A percentile compares a stretch with the other conserved stretches of the same genome.
phyloP scores from a whole-genome alignment of 2,113 vertebrate species.

The Halichoeres trimaculatus region DNA sequence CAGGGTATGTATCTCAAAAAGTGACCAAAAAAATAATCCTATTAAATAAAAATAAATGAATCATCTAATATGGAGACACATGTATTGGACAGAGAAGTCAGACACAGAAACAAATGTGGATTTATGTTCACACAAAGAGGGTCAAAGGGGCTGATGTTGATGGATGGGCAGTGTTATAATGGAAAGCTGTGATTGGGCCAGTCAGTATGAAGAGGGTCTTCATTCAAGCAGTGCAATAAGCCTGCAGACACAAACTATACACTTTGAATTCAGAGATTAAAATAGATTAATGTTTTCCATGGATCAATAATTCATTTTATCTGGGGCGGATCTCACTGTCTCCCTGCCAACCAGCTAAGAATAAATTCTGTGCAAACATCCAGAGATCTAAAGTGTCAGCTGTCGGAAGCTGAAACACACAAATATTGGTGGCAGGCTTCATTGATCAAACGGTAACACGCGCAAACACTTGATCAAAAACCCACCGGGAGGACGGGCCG shows the following conservation, averaged over 20 bases:
- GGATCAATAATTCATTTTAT: neutral
- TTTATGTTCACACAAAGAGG: too few relatives aligned
- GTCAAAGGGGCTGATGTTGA: neutral
- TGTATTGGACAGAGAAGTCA: too few relatives aligned
- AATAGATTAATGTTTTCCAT: neutral
- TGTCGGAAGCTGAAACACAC: slow-evolving; percentile 4
- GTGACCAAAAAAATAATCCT: too few relatives aligned
- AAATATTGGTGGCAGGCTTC: slow-evolving; percentile 31
- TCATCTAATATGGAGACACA: too few relatives aligned
- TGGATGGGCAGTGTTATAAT: neutral
- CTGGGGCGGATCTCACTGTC: neutral
- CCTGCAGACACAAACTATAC: neutral
- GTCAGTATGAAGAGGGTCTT: neutral
- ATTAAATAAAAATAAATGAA: too few relatives aligned
- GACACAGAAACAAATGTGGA: neutral
- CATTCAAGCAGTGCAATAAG: neutral
- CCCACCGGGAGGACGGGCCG: slow-evolving; percentile 92
- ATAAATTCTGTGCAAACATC: slow-evolving; percentile 6
- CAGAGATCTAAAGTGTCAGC: neutral
- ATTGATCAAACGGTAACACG: slow-evolving; percentile 46
- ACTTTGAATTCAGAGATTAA: slow-evolving; percentile 4
- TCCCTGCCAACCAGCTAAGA: neutral
- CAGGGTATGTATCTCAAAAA: too few relatives aligned
- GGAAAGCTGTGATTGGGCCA: neutral
- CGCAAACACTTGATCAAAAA: slow-evolving; percentile 39